Base-by-base conservation (phyloP, 2,113 vertebrate genomes). In the Dinomys branickii region DNA sequence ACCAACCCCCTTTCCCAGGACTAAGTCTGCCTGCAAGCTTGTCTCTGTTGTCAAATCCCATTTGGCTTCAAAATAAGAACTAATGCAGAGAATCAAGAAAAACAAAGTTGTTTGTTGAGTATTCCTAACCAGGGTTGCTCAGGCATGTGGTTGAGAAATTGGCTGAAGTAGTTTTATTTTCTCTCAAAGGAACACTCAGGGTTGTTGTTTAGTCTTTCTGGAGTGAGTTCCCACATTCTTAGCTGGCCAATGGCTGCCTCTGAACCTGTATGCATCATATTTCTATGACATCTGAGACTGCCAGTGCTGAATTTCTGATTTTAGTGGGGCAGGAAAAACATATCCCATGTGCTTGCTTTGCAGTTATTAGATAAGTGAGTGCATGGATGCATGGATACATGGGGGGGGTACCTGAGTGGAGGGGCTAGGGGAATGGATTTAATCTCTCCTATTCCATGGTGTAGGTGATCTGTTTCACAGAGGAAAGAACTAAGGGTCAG, bases 31-130 rank as follows among this genome's bases (percentile, higher is more conserved):
- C 90, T 90, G 87, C 33, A 67, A 84, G 90, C 78, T 92, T 94
- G 92, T 94, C 91, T 69, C n/a, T 84, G 92, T 90, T 97, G 97
- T 97, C 97, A 94, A 77, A 90, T 94, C 94, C 83, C 84, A 95
- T 97, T 97, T 97, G 91, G 81, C 94, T 97, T 85, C 71, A 90
- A 97, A 71, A 67, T 92, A 81, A 97, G 80, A 89, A 91, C 80
- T 30, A 96, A 92, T 85, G 69, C 69, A 82, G 87, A 96, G 90
- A 97, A 93, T 85, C 89, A 84, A 95, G 93, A 95, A 95, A 97
- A 97, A 95, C 89, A 61, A 52, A 94, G 81, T 92, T 92, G 85
- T 94, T 96, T 95, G 50, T 59, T 0, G 6, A 92, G 58, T 35
- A 35, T 54, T 94, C 86, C 93, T 92, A 90, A 84, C 69, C 78